Evolutionary conservation across 2,113 vertebrate species (phyloP).

Genomic region (Spheniscus mendiculus): DNA sequence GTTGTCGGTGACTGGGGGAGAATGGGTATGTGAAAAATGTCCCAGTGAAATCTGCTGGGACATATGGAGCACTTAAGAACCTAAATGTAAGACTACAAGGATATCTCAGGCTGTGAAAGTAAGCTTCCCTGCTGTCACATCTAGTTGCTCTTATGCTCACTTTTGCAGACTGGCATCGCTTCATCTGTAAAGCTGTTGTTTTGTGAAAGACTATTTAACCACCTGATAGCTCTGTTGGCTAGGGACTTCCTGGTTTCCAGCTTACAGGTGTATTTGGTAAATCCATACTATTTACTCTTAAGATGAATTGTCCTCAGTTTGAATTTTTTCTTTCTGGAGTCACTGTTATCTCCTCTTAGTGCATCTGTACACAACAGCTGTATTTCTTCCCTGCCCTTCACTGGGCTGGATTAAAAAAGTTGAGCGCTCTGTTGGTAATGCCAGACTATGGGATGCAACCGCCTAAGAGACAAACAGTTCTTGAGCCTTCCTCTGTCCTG

Average conservation of each 20-base stretch:
- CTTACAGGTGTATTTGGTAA: not conserved
- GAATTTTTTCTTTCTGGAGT: not conserved
- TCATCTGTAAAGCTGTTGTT: not conserved
- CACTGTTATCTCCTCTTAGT: accelerated
- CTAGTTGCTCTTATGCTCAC: not conserved
- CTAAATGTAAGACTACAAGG: not conserved
- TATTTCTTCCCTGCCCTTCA: not conserved
- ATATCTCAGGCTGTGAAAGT: not conserved
- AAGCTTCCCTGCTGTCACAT: not conserved
- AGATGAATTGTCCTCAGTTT: not conserved
- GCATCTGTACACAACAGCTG: not conserved
- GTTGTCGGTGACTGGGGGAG: not conserved
- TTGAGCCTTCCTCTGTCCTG: not conserved
- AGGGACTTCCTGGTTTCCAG: not conserved
- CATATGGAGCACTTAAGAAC: not conserved
- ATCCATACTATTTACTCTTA: not conserved
- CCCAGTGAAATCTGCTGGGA: not conserved
- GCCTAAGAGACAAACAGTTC: not conserved
- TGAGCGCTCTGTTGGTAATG: accelerated
- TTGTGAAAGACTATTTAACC: not conserved
- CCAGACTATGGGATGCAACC: not conserved
- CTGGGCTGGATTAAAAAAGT: not conserved
- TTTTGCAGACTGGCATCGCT: not conserved
- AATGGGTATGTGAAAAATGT: not conserved
- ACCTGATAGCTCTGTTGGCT: not conserved